Conservation (phyloP, 2,888 invertebrate species). For the Chromoteleia sp. region DNA sequence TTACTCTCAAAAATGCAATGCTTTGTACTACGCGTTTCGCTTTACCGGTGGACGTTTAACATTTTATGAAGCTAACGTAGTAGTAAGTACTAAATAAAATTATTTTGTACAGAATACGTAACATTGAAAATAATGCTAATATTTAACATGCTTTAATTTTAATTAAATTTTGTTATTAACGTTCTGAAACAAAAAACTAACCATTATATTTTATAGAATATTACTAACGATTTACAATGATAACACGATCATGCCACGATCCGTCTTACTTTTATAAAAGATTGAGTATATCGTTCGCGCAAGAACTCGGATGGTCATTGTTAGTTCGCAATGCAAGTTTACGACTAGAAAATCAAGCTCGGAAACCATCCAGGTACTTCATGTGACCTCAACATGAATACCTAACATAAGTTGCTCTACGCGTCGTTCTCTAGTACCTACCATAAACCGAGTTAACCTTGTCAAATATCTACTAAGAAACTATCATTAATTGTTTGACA, state of each 20-base stretch:
- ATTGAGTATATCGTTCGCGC: not conserved
- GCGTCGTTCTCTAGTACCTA: constrained; percentile 1
- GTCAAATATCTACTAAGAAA: constrained; percentile 25
- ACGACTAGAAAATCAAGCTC: constrained; percentile 13
- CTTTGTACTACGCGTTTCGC: not conserved
- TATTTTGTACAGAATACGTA: not conserved
- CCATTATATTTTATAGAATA: not conserved
- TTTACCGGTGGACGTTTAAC: not conserved
- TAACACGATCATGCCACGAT: not conserved
- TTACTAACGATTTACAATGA: not conserved
- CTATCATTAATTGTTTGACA: too few species aligned
- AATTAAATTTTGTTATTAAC: too few species aligned
- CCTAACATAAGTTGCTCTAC: constrained; percentile 17
- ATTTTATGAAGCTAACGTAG: not conserved
- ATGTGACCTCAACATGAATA: constrained; percentile 24
- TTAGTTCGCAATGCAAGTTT: constrained; percentile 27
- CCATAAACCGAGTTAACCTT: constrained; percentile 23
- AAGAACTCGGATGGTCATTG: constrained; percentile 17
- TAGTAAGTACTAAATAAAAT: not conserved
- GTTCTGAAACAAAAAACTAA: not conserved
- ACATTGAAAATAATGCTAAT: not conserved
- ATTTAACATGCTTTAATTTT: too few species aligned
- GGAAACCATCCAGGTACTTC: constrained; percentile 34
- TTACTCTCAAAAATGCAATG: not conserved
- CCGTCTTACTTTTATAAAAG: not conserved